Percentiles rank a stretch among this genome's conserved stretches.
These are phyloP conservation scores for Pseudocheirus occidentalis DNA, from an alignment of 2,797 vertebrate species.

Conservation along the genomic window DNA sequence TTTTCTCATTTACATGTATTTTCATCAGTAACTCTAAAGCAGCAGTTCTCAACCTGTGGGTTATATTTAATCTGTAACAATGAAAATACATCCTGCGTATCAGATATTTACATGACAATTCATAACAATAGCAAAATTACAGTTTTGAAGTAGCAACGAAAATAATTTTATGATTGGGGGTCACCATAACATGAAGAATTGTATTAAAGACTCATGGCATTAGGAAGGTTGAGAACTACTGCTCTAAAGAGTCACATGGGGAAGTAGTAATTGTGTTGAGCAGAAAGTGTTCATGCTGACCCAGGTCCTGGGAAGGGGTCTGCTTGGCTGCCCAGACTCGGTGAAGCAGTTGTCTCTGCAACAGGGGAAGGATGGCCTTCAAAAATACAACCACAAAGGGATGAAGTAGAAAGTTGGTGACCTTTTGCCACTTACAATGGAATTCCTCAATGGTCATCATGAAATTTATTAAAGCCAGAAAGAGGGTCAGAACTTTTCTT, in stretches of 20 bases:
- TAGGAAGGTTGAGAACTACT: no score
- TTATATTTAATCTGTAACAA: no score
- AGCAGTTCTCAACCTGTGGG: no score
- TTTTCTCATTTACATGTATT: constrained; percentile 91
- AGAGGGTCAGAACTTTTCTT: constrained; percentile 97
- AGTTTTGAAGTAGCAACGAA: no score
- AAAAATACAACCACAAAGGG: constrained; percentile 98
- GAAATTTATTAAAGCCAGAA: constrained; percentile 96
- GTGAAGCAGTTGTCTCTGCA: constrained; percentile 96
- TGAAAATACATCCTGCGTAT: no score
- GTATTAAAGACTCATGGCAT: no score
- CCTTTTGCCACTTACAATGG: constrained; percentile 97
- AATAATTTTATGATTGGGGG: no score
- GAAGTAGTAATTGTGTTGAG: constrained; percentile 93
- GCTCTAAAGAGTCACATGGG: constrained; percentile 94
- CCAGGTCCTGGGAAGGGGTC: constrained; percentile 97
- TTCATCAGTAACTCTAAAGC: constrained; percentile 96
- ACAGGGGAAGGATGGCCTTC: constrained; percentile 96
- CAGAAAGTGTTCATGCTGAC: constrained; percentile 97
- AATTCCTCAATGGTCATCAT: constrained; percentile 98
- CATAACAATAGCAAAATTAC: no score
- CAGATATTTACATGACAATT: no score
- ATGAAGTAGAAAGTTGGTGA: constrained; percentile 96
- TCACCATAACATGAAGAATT: no score
- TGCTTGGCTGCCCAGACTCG: constrained; percentile 97